Evolutionary conservation across 2,888 invertebrate genomes (phyloP), one percentile per base, ranked within the genome.

Genomic region (Lasioglossum villosulum): DNA sequence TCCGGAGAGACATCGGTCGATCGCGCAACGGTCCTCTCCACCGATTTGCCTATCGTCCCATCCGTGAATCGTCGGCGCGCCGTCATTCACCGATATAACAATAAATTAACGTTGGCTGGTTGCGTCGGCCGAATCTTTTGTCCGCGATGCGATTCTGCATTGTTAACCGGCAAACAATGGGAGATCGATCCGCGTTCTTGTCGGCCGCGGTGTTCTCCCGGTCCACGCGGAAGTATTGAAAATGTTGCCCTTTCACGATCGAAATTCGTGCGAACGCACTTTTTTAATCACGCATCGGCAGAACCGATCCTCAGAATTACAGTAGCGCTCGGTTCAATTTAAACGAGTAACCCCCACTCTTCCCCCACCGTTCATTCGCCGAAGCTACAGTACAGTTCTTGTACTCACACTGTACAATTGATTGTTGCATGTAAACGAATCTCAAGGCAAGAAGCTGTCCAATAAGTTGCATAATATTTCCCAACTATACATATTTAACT

Each of bases 21-120:
- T 86, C 86, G 82, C 10, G 76, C 75, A 34, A 75, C 82, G 80
- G 82, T 80, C n/a, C 56, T 82, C 68, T 76, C 84, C 86, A 79
- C 37, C 84, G 37, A 82, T 86, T 82, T 74, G 39, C 81, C 78
- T 79, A 77, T 83, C 85, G 74, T 80, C 72, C 86, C 66, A 75
- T 82, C 82, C 84, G 68, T 70, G 48, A 70, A 68, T 82, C 82
- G 82, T 73, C 72, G 84, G 73, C 48, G 37, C 73, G 52, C 63
- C 73, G 66, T 81, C 86, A 89, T 88, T 87, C 87, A 83, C 48
- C 48, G 70, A 70, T 85, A 84, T 74, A 89, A 89, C 83, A 90
- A 90, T 90, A 91, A 91, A 91, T 90, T 91, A 91, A 90, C 89
- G 89, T 73, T 84, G 84, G 80, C 83, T 78, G 77, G 88, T 78